Evolutionary conservation across 2,113 vertebrate species (phyloP), one percentile per base, ranked within the genome.

Genomic region (Pyxicephalus adspersus): DNA sequence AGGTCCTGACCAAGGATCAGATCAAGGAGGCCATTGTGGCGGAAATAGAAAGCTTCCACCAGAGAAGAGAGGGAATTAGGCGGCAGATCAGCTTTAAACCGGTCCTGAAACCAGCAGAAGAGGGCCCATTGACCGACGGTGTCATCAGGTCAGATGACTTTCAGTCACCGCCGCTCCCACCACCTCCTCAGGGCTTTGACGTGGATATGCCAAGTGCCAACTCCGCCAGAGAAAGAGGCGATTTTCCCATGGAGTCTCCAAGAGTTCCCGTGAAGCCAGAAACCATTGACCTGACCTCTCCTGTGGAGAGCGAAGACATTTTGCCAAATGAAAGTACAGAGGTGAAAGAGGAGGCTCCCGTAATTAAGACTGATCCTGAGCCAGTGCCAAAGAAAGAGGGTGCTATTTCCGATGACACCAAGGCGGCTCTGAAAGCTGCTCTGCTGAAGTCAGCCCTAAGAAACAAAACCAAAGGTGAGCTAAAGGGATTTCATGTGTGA

Each of bases 201-300:
- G 94, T 98, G 61, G 97, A 98, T 85, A 98, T 98, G 96, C 94
- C 94, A 5, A 98, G 96, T 67, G 94, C 95, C 73, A 94, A 90
- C 86, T 95, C 94, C 0, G 94, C 95, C 23, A 85, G 89, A 19
- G 90, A 74, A 4, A 23, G 60, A 26, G 83, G 77, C 3, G 90
- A 90, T 66, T 91, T 86, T 13, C 86, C 84, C 17, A 90, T 92
- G 90, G 90, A 89, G 45, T 91, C 90, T 0, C 90, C 89, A 1
- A 81, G 86, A 0, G 87, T 84, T 0, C 80, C 77, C 1, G 83
- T 90, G 9, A 92, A 91, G 20, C 88, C 90, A 0, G 94, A 96
- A 83, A 94, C 94, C 5, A 95, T 96, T 6, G 95, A 97, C 85
- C 86, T 96, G 81, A 94, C 93, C 38, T 84, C 95, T 38, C 92